Evolutionary conservation across 64 coral and sea anemone genomes (phyloP), one percentile per base, ranked within the genome.

Genomic region (Trachythela sp.): DNA sequence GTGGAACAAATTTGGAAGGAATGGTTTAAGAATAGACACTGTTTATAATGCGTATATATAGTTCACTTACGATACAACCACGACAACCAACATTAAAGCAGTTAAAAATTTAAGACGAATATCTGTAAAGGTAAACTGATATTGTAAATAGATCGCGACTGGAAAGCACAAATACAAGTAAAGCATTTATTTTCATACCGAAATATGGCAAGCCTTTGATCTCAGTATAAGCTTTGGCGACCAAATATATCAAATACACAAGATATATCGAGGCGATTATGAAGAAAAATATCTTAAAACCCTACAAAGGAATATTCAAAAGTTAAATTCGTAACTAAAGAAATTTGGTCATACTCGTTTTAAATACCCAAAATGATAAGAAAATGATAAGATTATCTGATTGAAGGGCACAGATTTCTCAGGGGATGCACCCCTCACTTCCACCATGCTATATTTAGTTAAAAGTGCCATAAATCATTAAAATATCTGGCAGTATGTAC

Each of bases 271-370:
- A 88, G 45, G 93, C 91, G 86, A 98, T 91, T 2, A 91, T 94
- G 86, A 98, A 98, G 93, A 98, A 98, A 86, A 98, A 92, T 89
- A 98, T 93, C 87, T 98, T 98, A 31, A 98, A 86, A 54, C 95
- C 95, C 95, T 98, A 36, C n/a, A 35, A 85, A 85, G 49, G 72
- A 41, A 48, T 88, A 0, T 11, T 33, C 2, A 22, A 6, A 27
- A 31, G 29, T 1, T 29, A 4, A 72, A 72, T 9, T n/a, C n/a
- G n/a, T n/a, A n/a, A n/a, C n/a, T n/a, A 80, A 8, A 2, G 9
- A 38, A 80, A 9, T 11, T 11, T 4, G 42, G 42, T n/a, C n/a
- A n/a, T n/a, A n/a, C n/a, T n/a, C n/a, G n/a, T n/a, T n/a, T n/a
- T n/a, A n/a, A n/a, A n/a, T n/a, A n/a, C n/a, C n/a, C n/a, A n/a